Conservation (phyloP, 2,888 invertebrate species). For the Himalopsyche anomala region DNA sequence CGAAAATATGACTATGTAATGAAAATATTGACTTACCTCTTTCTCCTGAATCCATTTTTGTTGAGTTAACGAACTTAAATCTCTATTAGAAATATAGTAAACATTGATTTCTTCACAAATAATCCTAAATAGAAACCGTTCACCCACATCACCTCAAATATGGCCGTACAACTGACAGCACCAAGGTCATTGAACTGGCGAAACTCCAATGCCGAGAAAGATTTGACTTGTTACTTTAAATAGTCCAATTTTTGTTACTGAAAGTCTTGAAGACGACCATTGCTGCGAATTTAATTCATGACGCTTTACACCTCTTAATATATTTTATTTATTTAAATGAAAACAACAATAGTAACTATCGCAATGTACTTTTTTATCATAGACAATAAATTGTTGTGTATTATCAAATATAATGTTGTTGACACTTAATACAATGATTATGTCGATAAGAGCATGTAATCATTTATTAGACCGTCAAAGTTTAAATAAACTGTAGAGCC, state of each 20-base stretch:
- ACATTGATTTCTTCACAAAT: conserved; percentile 49
- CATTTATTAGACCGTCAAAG: no score
- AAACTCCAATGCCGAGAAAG: conserved; percentile 52
- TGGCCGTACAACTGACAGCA: conserved; percentile 62
- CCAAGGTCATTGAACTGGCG: conserved; percentile 63
- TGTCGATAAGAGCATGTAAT: no score
- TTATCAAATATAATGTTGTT: not conserved
- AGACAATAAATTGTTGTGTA: conserved; percentile 43
- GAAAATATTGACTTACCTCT: conserved; percentile 57
- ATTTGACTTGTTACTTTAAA: conserved; percentile 18
- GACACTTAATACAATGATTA: not conserved
- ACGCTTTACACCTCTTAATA: not conserved
- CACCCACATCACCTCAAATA: conserved; percentile 64
- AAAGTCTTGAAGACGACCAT: not conserved
- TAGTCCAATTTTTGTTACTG: not conserved
- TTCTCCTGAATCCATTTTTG: conserved; percentile 58
- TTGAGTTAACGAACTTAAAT: conserved; percentile 27
- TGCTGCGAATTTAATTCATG: conserved; percentile 39
- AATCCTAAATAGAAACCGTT: conserved; percentile 56
- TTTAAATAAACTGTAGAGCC: no score
- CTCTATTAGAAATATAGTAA: conserved; percentile 49
- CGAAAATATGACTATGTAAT: conserved; percentile 45
- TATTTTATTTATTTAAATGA: conserved; percentile 4
- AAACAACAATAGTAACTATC: conserved; percentile 43
- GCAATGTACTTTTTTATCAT: conserved; percentile 18